These are phyloP conservation scores for Rhinatrema bivittatum DNA, from an alignment of 2,797 vertebrate species.

Conservation along the genomic window DNA sequence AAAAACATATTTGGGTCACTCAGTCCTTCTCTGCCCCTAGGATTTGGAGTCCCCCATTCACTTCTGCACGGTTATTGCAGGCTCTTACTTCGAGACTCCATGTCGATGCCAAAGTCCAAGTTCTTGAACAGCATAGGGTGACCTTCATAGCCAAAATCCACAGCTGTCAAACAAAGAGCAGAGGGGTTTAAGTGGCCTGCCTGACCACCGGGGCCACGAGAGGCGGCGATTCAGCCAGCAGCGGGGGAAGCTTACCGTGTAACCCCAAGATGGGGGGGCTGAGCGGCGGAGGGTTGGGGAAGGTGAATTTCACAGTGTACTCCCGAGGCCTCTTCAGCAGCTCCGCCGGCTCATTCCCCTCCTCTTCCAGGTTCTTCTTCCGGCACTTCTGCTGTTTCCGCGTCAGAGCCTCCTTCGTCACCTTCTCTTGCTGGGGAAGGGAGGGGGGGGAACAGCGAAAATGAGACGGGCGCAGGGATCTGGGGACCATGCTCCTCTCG, in stretches of 20 bases:
- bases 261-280: conserved; percentile 84
- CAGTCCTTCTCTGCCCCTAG: too few relatives aligned
- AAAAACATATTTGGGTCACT: too few relatives aligned
- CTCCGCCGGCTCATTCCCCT: conserved; percentile 66
- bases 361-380: conserved; percentile 71
- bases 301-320: conserved; percentile 89
- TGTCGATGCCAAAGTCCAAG: conserved; percentile 87
- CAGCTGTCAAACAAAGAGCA: conserved; percentile 50
- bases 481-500: background rate
- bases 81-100: conserved; percentile 83
- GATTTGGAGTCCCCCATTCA: too few relatives aligned
- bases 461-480: too few relatives aligned
- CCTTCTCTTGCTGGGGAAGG: conserved; percentile 67
- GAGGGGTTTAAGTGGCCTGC: too few relatives aligned
- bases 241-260: conserved; percentile 80
- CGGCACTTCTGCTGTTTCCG: conserved; percentile 84
- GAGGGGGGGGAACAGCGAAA: background rate
- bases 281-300: conserved; percentile 80
- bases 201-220: too few relatives aligned
- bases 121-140: conserved; percentile 80
- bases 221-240: too few relatives aligned
- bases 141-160: conserved; percentile 69
- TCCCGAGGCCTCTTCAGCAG: conserved; percentile 81
- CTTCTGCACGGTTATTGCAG: background rate
- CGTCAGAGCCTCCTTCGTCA: conserved; percentile 79